Evolutionary conservation across 2,888 invertebrate genomes (phyloP), one percentile per base, ranked within the genome.

Genomic region (Physocephala rufipes): DNA sequence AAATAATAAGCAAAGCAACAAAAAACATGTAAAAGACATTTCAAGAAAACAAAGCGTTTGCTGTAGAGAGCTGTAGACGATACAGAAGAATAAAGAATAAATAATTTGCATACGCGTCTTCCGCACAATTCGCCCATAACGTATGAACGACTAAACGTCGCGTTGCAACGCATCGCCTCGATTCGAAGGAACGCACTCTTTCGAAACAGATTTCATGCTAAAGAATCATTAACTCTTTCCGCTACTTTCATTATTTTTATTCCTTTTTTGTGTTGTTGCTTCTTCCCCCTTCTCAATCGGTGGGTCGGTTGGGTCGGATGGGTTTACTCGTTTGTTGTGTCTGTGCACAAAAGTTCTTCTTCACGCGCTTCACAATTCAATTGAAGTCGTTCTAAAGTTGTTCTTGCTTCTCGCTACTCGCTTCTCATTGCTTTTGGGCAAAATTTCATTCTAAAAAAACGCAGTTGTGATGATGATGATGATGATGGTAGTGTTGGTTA

Each of bases 181-280:
- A 45, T 62, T 62, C 62, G 16, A n/a, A n/a, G n/a, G n/a, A 26
- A 26, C 55, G 55, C 45, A 43, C n/a, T 15, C 63, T 26, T 24
- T 4, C 63, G n/a, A 55, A 26, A 26, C 15, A 47, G 13, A 63
- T 26, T 47, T 63, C 63, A 63, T 63, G 63, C 24, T 26, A 47
- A 47, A 12, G 47, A 63, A 63, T 47, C 63, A 63, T 63, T 63
- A 63, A 63, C 26, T 63, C 15, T 58, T 28, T 58, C 28, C 26
- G 58, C 24, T 24, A 28, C 15, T 58, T 24, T 28, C 28, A 15
- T 7, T 58, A 1, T 58, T 16, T 12, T 36, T 36, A 9, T 26
- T 28, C 15, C 3, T 28, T 15, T 58, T 13, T 55, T 7, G 3
- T 24, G 7, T 26, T 15, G 5, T 15, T 45, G 45, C 19, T 51